A percentile compares a stretch with the other conserved stretches of the same genome.
These are phyloP conservation scores for Hylyphantes graminicola DNA, from an alignment of 1,140 invertebrate species.

Conservation along the genomic window DNA sequence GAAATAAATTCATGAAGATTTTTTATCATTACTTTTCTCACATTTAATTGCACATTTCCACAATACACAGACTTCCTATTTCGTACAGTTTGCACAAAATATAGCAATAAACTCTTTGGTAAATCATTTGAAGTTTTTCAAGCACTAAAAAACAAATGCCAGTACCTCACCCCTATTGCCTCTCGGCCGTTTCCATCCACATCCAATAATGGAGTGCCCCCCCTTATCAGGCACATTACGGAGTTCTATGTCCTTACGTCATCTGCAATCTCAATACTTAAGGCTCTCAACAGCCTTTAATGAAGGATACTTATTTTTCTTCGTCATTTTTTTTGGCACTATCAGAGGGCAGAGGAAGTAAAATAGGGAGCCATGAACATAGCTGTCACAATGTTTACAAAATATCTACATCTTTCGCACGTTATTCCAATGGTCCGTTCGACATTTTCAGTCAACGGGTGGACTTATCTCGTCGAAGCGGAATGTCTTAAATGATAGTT, in stretches of 20 bases:
- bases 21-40: too few species aligned
- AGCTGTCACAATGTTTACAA: conserved; percentile 60
- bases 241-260: conserved; percentile 26
- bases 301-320: conserved; percentile 9
- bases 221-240: conserved; percentile 31
- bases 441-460: conserved; percentile 13
- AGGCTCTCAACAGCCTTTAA: conserved; percentile 8
- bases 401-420: conserved; percentile 51
- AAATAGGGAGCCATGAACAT: neutral
- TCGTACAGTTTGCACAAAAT: too few species aligned
- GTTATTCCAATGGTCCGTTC: conserved; percentile 25
- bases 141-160: too few species aligned
- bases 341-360: neutral
- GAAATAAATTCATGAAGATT: too few species aligned
- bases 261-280: neutral
- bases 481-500: conserved; percentile 35
- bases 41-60: too few species aligned
- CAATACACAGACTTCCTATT: too few species aligned
- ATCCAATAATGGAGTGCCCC: neutral
- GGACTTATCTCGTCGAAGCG: conserved; percentile 4
- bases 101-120: too few species aligned
- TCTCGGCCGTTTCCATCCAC: neutral
- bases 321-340: neutral
- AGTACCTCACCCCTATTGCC: too few species aligned
- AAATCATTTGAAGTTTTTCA: too few species aligned